A percentile compares a stretch with the other conserved stretches of the same genome.
These are phyloP conservation scores for Elaeidobius kamerunicus DNA, from an alignment of 2,888 invertebrate genomes.

Conservation along the genomic window DNA sequence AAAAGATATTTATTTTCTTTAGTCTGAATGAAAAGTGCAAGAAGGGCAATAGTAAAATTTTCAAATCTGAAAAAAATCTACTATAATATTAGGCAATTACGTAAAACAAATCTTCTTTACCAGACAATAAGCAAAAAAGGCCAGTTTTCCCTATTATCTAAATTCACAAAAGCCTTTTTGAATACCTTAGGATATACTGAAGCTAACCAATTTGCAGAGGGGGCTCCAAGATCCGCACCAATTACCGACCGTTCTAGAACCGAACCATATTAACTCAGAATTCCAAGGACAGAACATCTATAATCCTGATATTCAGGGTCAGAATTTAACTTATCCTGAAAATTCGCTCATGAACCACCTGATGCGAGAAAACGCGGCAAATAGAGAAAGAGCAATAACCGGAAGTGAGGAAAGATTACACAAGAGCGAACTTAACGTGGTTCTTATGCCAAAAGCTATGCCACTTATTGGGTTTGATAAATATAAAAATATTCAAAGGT, in stretches of 20 bases:
- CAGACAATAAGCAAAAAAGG: neutral
- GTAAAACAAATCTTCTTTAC: no score
- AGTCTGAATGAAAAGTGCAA: no score
- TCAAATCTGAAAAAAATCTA: neutral
- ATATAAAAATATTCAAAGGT: constrained; percentile 46
- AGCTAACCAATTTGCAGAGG: constrained; percentile 41
- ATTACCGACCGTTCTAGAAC: constrained; percentile 24
- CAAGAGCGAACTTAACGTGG: constrained; percentile 49
- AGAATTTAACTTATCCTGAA: constrained; percentile 29
- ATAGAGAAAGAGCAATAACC: constrained; percentile 13
- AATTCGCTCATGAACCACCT: constrained; percentile 27
- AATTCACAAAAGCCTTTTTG: constrained; percentile 10
- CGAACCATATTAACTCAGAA: constrained; percentile 3
- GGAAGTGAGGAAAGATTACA: constrained; percentile 40
- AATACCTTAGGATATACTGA: constrained; percentile 38
- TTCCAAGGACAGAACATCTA: constrained; percentile 16
- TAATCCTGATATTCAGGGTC: constrained; percentile 21
- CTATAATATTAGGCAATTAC: no score
- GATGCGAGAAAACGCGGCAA: constrained; percentile 13
- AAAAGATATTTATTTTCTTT: no score
- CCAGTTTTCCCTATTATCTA: neutral
- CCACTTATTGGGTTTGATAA: constrained; percentile 49
- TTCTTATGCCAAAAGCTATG: constrained; percentile 50
- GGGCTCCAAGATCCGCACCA: constrained; percentile 19
- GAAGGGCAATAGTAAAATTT: neutral